Conservation (phyloP, 2,888 invertebrate genomes). For the Apantesis nais region DNA sequence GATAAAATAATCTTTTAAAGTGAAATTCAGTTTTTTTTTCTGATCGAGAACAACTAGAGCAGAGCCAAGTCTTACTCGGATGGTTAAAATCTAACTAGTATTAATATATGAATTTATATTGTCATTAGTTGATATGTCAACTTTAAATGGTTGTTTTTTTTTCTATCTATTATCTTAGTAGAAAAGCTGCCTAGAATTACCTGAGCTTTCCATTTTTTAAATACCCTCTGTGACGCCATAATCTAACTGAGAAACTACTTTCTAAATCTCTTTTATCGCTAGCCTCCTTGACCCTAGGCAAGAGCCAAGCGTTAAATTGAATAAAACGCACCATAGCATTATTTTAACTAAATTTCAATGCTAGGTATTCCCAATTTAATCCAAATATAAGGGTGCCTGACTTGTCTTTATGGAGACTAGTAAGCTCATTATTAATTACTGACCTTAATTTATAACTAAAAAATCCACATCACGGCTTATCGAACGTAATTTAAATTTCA, state of each 20-base stretch:
- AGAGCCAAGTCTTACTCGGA: too few species aligned
- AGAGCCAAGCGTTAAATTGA: neutral
- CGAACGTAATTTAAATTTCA: slow-evolving; percentile 20
- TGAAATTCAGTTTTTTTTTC: too few species aligned
- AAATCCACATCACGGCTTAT: slow-evolving; percentile 18
- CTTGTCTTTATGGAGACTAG: neutral
- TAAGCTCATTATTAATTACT: neutral
- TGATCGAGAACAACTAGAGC: too few species aligned
- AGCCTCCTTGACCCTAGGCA: neutral
- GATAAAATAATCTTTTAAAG: too few species aligned
- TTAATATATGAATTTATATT: too few species aligned
- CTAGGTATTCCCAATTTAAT: neutral
- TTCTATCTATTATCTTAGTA: too few species aligned
- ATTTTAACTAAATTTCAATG: neutral
- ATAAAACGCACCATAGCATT: neutral
- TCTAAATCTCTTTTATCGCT: neutral
- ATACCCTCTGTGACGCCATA: neutral
- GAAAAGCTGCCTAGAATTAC: neutral
- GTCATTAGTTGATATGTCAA: too few species aligned
- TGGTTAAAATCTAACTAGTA: too few species aligned
- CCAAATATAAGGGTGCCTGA: neutral
- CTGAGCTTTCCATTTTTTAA: neutral
- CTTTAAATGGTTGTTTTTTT: too few species aligned
- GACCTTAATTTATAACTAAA: slow-evolving; percentile 8
- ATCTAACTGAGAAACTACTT: neutral